A percentile compares a stretch with the other conserved stretches of the same genome.
These are phyloP conservation scores for Elmis aenea DNA, from an alignment of 2,888 invertebrate genomes.

Conservation along the genomic window DNA sequence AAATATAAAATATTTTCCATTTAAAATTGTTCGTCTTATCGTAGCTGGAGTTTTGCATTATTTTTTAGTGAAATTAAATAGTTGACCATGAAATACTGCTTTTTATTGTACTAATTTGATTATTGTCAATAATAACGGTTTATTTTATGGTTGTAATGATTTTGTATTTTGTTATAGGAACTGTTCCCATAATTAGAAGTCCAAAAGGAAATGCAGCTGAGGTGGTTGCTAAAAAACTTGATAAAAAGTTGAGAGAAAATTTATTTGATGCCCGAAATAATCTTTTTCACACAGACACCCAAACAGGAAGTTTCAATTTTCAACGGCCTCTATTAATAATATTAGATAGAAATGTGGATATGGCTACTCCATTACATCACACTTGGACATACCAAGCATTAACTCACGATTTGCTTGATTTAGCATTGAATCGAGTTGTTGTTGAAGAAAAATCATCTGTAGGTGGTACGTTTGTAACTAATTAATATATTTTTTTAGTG, in stretches of 20 bases:
- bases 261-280: conserved; percentile 95
- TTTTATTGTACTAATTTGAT: no score
- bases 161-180: conserved; percentile 56
- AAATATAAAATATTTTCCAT: no score
- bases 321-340: conserved; percentile 90
- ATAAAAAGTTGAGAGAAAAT: conserved; percentile 95
- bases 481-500: conserved; percentile 1
- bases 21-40: no score
- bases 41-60: no score
- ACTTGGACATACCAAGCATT: conserved; percentile 99
- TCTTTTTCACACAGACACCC: conserved; percentile 82
- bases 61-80: no score
- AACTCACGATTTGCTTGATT: conserved; percentile 91
- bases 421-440: conserved; percentile 73
- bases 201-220: conserved; percentile 96
- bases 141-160: no score
- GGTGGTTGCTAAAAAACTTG: conserved; percentile 94
- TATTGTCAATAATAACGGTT: no score
- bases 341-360: conserved; percentile 89
- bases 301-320: conserved; percentile 75
- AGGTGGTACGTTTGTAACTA: no score
- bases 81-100: no score
- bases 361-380: conserved; percentile 97
- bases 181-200: conserved; percentile 85
- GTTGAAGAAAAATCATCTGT: conserved; percentile 40